A percentile compares a stretch with the other conserved stretches of the same genome.
Conservation (phyloP, 2,888 invertebrate genomes). For the Drosophila longiperda region DNA sequence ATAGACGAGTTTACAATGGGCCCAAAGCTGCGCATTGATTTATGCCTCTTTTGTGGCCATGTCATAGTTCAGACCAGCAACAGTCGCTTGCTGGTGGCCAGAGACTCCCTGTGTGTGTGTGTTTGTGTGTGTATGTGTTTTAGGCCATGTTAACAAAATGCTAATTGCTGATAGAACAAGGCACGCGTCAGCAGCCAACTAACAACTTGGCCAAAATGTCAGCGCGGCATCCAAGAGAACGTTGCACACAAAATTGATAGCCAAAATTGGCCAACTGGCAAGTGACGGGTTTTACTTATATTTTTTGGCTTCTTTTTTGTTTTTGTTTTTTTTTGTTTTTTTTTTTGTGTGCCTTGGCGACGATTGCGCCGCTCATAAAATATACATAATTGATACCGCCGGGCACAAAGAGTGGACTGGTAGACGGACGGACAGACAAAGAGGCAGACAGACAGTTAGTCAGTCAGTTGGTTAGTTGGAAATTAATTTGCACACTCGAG, state of each 20-base stretch:
- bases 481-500: slow-evolving; percentile 75
- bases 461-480: slow-evolving; percentile 20
- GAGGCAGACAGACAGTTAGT: slow-evolving; percentile 57
- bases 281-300: slow-evolving; percentile 55
- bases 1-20: slow-evolving; percentile 57
- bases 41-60: slow-evolving; percentile 54
- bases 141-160: slow-evolving; percentile 55
- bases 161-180: slow-evolving; percentile 65
- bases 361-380: slow-evolving; percentile 59
- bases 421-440: slow-evolving; percentile 3
- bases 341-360: slow-evolving; percentile 13
- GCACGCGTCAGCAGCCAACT: slow-evolving; percentile 58
- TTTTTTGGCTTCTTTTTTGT: background rate
- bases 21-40: slow-evolving; percentile 54
- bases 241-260: slow-evolving; percentile 62
- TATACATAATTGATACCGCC: slow-evolving; percentile 62
- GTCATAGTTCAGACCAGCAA: slow-evolving; percentile 68
- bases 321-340: slow-evolving; percentile 1
- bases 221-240: slow-evolving; percentile 53
- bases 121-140: slow-evolving; percentile 14
- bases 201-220: slow-evolving; percentile 64
- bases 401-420: slow-evolving; percentile 27
- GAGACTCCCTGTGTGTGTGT: background rate
- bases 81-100: slow-evolving; percentile 32
- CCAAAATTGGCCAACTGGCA: slow-evolving; percentile 63